Evolutionary conservation across 1,140 invertebrate species (phyloP).

Genomic region (Hylaeus volcanicus): DNA sequence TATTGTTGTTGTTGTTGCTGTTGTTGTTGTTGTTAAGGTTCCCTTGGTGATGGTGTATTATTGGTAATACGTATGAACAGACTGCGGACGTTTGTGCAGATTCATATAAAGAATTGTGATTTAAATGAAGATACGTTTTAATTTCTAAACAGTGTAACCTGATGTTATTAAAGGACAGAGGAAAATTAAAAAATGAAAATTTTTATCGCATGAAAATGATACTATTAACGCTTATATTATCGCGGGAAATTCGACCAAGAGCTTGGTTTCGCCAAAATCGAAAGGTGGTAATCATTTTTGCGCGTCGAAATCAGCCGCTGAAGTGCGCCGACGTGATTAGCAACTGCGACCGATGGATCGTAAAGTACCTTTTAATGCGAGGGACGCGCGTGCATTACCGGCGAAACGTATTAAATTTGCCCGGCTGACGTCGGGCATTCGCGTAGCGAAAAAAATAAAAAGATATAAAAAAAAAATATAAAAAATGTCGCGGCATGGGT

Average conservation of each 20-base stretch:
- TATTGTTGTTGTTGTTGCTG: too few relatives aligned
- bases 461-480: not conserved
- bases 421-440: not conserved
- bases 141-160: too few relatives aligned
- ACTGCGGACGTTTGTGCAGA: too few relatives aligned
- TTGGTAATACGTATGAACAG: too few relatives aligned
- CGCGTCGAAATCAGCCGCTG: not conserved
- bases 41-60: too few relatives aligned
- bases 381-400: slow-evolving; percentile 31
- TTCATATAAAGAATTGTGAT: too few relatives aligned
- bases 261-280: slow-evolving; percentile 4
- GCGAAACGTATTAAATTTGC: slow-evolving; percentile 40
- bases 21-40: too few relatives aligned
- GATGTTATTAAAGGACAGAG: too few relatives aligned
- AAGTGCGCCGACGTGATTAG: slow-evolving; percentile 19
- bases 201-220: not conserved
- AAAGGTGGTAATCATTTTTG: slow-evolving; percentile 35
- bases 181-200: too few relatives aligned
- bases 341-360: slow-evolving; percentile 37
- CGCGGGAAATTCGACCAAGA: not conserved
- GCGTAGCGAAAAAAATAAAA: slow-evolving; percentile 31
- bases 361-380: slow-evolving; percentile 45
- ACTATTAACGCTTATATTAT: too few relatives aligned
- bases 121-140: too few relatives aligned
- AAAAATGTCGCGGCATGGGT: not conserved